Conservation (phyloP, 2,113 vertebrate species). For the Cyanistes caeruleus region DNA sequence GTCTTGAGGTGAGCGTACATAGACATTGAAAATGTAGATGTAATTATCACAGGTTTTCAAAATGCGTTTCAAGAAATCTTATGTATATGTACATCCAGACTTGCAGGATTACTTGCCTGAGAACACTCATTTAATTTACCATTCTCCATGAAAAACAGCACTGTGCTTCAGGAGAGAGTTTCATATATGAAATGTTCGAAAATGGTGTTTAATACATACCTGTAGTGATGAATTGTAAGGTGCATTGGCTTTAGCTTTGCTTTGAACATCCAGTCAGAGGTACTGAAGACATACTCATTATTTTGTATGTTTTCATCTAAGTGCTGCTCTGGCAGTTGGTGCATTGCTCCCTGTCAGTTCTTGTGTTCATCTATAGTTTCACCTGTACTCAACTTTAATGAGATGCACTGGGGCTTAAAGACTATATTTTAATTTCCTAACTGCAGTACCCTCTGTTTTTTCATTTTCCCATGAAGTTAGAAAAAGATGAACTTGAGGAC, state of each 20-base stretch:
- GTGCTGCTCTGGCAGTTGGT: neutral
- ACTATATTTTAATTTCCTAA: neutral
- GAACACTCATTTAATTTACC: neutral
- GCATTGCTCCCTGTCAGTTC: neutral
- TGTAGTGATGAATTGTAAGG: neutral
- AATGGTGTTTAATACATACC: neutral
- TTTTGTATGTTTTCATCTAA: neutral
- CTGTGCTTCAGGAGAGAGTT: neutral
- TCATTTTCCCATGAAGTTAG: neutral
- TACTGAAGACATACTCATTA: neutral
- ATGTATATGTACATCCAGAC: neutral
- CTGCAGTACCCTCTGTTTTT: neutral
- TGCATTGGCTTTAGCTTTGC: neutral
- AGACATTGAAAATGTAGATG: neutral
- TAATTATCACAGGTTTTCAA: neutral
- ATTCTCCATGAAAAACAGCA: neutral
- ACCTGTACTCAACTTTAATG: slow-evolving; percentile 11
- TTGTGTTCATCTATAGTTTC: neutral
- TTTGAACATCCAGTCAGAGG: neutral
- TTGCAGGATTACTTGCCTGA: neutral
- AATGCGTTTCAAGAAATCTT: neutral
- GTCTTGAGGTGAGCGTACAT: neutral
- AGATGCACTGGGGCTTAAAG: neutral
- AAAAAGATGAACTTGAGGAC: neutral
- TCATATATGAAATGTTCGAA: neutral